Base-by-base conservation (phyloP, 2,888 invertebrate genomes). In the Podabrus alpinus region DNA sequence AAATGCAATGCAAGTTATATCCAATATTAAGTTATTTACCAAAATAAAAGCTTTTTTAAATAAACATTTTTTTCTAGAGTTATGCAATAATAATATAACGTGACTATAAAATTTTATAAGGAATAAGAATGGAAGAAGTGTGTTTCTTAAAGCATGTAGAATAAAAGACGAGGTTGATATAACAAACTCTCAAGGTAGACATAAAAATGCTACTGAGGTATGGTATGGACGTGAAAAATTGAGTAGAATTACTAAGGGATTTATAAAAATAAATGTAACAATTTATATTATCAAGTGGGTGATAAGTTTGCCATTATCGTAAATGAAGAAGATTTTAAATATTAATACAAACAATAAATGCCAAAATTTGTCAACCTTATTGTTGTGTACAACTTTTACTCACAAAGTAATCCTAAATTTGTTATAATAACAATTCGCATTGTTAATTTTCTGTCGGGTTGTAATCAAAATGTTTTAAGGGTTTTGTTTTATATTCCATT, bases 261-360 rank as follows among this genome's bases (percentile, higher is more conserved):
- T 19, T 19, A 64, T 64, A 64, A 64, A 64, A 64, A 64, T 64
- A 64, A 64, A 64, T 64, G 62, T 64, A 64, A 21, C 62, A 16
- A 64, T 64, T 64, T 64, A 64, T 64, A 64, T 64, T 64, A 64
- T 64, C 62, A 16, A 64, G 62, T 64, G 62, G 62, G 62, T 64
- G 62, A 64, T 64, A 64, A 64, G 62, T 64, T 64, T 64, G 7
- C 62, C 19, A 64, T 21, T 19, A 64, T 64, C 62, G 15, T 19
- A 64, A 64, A 64, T 2, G 21, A 21, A 21, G 62, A 64, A 64
- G 62, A 21, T 64, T 64, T 64, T 64, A 19, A 19, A 19, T 19
- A 64, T 64, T 21, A 19, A 64, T 11, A 64, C n/a, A 13, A 64
- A 64, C 19, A 64, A 64, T 45, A 45, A 4, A 45, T 45, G n/a